Evolutionary conservation across 2,113 vertebrate species (phyloP), one percentile per base, ranked within the genome.

Genomic region (Pseudopipra pipra): DNA sequence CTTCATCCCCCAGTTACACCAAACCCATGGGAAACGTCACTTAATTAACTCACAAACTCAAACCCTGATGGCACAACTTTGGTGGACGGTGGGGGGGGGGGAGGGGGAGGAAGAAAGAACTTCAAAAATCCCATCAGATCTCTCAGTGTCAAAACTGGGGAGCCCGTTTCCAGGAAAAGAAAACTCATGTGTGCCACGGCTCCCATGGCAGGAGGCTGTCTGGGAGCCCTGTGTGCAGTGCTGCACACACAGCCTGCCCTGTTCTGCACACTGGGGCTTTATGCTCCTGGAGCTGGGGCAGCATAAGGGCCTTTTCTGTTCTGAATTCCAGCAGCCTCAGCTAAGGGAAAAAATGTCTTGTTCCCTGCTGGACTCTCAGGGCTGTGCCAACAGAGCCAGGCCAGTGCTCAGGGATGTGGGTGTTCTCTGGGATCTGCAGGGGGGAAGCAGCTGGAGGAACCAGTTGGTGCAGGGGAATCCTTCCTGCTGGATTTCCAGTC

Each of bases 221-320:
- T 3, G 52, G 72, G 54, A 77, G 11, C 70, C 63, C 72, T 6
- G n/a, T 51, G 28, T 68, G 89, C 61, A 54, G 24, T 21, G 1
- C 44, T 37, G 16, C 12, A 14, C 74, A 63, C 85, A 94, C 49
- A 94, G 79, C 71, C 85, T 20, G 87, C 77, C 94, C 96, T 97
- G 96, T 94, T 94, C 95, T 4, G 28, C 87, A 97, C 91, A 96
- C 66, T 65, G 85, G 12, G 25, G 89, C 93, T 96, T 95, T 96
- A 94, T 97, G 46, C 71, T 95, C 61, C 0, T 0, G 12, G 8
- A 27, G 72, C 76, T 59, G 80, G 56, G 59, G 81, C 84, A 78
- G 86, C 87, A 96, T 23, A 97, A 96, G 87, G n/a, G 62, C 66
- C 62, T 90, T 92, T 95, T 97, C 89, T 92, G 11, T 62, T 65